A percentile compares a stretch with the other conserved stretches of the same genome.
These are phyloP conservation scores for Pachyramphus minor DNA, from an alignment of 2,113 vertebrate genomes.

Conservation along the genomic window DNA sequence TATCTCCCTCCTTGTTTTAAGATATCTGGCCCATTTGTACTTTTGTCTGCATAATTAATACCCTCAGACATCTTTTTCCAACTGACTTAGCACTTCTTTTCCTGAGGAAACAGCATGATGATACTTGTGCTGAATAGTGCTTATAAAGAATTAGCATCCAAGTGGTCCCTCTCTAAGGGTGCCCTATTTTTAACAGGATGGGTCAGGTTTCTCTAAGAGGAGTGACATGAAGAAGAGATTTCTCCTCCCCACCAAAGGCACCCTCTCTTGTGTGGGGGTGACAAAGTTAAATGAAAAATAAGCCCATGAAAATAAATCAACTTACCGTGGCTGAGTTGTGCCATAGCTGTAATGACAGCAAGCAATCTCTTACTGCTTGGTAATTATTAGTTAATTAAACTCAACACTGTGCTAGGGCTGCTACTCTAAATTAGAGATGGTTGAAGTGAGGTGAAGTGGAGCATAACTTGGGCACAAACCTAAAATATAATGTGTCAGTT, in stretches of 20 bases:
- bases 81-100: not conserved
- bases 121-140: not conserved
- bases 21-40: not conserved
- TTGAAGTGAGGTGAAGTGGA: not conserved
- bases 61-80: not conserved
- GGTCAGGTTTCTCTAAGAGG: not conserved
- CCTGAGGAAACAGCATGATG: slow-evolving; percentile 7
- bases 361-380: not conserved
- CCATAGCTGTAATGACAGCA: not conserved
- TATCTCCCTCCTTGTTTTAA: not conserved
- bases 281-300: slow-evolving; percentile 13
- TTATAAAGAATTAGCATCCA: not conserved
- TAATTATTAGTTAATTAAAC: not conserved
- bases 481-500: not conserved
- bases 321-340: not conserved
- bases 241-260: not conserved
- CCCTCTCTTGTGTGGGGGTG: not conserved
- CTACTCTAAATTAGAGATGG: not conserved
- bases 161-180: not conserved
- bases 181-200: not conserved
- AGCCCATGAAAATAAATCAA: slow-evolving; percentile 37
- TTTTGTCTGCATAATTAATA: slow-evolving; percentile 44
- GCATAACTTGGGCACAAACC: not conserved
- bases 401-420: not conserved
- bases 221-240: not conserved